Base-by-base conservation (phyloP, 2,888 invertebrate genomes). In the Ferrisia virgata region DNA sequence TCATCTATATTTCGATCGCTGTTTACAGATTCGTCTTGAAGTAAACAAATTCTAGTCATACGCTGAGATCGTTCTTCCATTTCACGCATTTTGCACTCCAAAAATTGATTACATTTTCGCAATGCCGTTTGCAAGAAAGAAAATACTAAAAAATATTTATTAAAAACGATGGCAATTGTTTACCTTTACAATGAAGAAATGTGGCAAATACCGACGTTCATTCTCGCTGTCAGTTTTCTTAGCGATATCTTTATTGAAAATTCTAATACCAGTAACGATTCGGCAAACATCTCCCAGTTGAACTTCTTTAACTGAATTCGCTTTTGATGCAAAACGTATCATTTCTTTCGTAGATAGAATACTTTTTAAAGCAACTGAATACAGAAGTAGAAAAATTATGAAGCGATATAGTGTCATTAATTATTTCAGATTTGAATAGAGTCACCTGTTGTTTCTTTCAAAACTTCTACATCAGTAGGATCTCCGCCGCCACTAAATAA, bases 231-330 rank as follows among this genome's bases (percentile, higher is more conserved):
- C 39, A 25, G 53, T 1, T 53, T 81, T 81, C 13, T 39, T 64
- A 36, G 31, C 36, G 15, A 33, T n/a, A 25, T 82, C 58, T 39
- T 82, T 36, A n/a, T 82, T 82, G 22, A 53, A 82, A 39, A 82
- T 58, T 82, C n/a, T 33, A 25, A 82, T 82, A n/a, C 82, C 82
- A n/a, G 82, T 82, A 5, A 82, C 82, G 36, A 82, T 82, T 33
- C 36, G 31, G 36, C 58, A 64, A 36, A 82, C 39, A 69, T 82
- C 82, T 0, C 58, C 22, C 5, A 82, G 22, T n/a, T 82, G 82
- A 9, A 58, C 58, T 36, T 64, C 64, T 39, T 82, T 82, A 2
- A 64, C 53, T 1, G 82, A 64, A 22, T 36, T 18, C 3, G 64
- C 25, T 82, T 82, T 82, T 15, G 36, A 64, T n/a, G 64, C 15